phyloP scores from a whole-genome alignment of 2,113 vertebrate species.

The Nesoenas mayeri region DNA sequence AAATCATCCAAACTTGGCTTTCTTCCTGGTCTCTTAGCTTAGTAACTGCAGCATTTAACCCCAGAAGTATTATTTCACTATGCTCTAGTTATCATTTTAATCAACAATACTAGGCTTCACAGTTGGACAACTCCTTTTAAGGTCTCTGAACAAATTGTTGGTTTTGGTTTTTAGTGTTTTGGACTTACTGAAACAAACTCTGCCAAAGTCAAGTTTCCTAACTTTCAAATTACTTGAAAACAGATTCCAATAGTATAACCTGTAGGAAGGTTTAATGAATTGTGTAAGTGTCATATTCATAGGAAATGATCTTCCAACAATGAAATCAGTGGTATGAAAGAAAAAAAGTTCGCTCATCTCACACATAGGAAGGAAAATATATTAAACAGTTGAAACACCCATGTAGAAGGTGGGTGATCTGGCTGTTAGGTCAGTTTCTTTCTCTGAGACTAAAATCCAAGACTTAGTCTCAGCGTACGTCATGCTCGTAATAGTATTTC shows the following conservation, averaged over 20 bases:
- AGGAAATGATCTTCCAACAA: not conserved
- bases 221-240: not conserved
- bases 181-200: not conserved
- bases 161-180: conserved; percentile 21
- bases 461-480: not conserved
- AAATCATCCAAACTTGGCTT: conserved; percentile 73
- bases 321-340: not conserved
- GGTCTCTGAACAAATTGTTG: not conserved
- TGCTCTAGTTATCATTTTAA: conserved; percentile 65
- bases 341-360: not conserved
- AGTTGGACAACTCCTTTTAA: conserved; percentile 50
- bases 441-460: not conserved
- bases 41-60: conserved; percentile 60
- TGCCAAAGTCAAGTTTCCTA: not conserved
- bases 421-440: not conserved
- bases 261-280: not conserved
- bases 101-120: conserved; percentile 55
- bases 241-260: not conserved
- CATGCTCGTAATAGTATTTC: not conserved
- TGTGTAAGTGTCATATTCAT: not conserved
- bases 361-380: not conserved
- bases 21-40: conserved; percentile 67
- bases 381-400: not conserved
- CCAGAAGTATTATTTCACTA: conserved; percentile 69
- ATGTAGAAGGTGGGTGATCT: not conserved